These are phyloP conservation scores for Brachyalestes nurse DNA, from an alignment of 2,797 vertebrate species.

Conservation along the genomic window DNA sequence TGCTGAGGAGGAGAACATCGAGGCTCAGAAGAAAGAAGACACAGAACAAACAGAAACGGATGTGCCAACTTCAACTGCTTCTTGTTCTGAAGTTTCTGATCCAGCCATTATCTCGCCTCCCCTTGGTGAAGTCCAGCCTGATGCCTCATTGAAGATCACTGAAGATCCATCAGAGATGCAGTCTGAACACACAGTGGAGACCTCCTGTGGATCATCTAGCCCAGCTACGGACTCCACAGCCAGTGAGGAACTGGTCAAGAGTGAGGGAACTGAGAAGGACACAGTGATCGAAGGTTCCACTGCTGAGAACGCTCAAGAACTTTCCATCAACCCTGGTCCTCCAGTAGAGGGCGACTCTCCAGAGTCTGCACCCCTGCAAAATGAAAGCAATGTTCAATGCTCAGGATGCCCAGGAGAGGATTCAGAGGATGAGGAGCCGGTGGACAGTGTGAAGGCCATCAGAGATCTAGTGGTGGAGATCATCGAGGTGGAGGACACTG, in stretches of 20 bases:
- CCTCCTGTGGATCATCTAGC: background rate
- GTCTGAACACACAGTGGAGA: constrained; percentile 24
- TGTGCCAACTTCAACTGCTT: background rate
- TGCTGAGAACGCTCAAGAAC: background rate
- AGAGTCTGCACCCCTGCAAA: constrained; percentile 19
- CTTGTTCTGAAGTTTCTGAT: constrained; percentile 18
- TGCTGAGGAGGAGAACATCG: background rate
- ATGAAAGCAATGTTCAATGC: background rate
- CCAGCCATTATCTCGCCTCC: background rate
- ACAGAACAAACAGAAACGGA: background rate
- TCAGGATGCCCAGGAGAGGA: constrained; percentile 26
- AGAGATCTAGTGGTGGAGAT: constrained; percentile 75
- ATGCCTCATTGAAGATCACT: background rate
- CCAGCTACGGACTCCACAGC: background rate
- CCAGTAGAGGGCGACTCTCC: constrained; percentile 50
- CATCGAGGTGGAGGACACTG: constrained; percentile 66
- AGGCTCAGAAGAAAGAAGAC: background rate
- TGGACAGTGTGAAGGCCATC: constrained; percentile 69
- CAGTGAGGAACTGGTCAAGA: background rate
- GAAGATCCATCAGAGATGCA: constrained; percentile 22
- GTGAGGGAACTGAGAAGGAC: background rate
- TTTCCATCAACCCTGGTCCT: constrained; percentile 20
- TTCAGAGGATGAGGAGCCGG: constrained; percentile 29
- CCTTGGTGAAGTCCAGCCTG: constrained; percentile 7
- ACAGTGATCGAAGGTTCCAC: background rate